A percentile compares a stretch with the other conserved stretches of the same genome.
Evolutionary conservation across 2,113 vertebrate species (phyloP).

Genomic region (Spea multiplicata): DNA sequence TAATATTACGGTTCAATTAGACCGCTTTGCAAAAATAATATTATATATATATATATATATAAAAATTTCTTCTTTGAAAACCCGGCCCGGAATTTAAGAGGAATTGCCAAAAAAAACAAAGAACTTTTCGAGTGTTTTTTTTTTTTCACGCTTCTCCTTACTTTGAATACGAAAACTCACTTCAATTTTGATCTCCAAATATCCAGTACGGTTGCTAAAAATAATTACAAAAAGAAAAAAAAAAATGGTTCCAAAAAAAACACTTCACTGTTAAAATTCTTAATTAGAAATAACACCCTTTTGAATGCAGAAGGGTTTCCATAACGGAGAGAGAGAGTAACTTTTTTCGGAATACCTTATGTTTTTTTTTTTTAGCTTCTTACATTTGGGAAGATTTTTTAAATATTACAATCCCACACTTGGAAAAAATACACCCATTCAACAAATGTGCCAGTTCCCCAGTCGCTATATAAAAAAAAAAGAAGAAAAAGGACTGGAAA

Average conservation of each 20-base stretch:
- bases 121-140: background rate
- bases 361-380: constrained; percentile 11
- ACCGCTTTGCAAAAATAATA: constrained; percentile 23
- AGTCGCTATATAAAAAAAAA: constrained; percentile 16
- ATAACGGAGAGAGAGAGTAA: background rate
- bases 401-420: constrained; percentile 36
- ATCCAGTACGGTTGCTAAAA: constrained; percentile 24
- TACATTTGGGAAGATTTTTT: constrained; percentile 28
- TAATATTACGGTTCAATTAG: constrained; percentile 42
- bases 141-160: too few relatives aligned
- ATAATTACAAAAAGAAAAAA: constrained; percentile 28
- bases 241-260: constrained; percentile 36
- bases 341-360: constrained; percentile 15
- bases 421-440: constrained; percentile 42
- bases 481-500: constrained; percentile 16
- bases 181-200: constrained; percentile 25
- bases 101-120: constrained; percentile 23
- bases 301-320: constrained; percentile 37
- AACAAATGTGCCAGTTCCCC: constrained; percentile 29
- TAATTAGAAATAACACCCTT: constrained; percentile 45
- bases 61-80: constrained; percentile 17
- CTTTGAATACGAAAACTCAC: constrained; percentile 18
- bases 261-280: constrained; percentile 42
- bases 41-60: background rate
- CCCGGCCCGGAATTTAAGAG: constrained; percentile 16